These are phyloP conservation scores for Phthorimaea operculella DNA, from an alignment of 1,140 invertebrate genomes.

Conservation along the genomic window DNA sequence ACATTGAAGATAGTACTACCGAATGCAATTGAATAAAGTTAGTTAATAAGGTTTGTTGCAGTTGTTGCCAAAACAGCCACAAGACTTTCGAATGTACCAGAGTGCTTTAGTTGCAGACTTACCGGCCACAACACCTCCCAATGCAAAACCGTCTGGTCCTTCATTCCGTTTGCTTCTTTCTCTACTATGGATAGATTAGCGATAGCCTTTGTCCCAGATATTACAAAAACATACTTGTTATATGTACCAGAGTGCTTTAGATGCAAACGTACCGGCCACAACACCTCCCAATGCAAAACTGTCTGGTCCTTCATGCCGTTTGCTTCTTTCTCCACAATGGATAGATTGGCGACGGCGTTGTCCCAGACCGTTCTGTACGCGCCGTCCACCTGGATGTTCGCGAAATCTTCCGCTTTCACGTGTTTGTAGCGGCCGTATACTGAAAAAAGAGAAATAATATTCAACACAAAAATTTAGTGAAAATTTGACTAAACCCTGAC, in stretches of 20 bases:
- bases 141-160: conserved; percentile 76
- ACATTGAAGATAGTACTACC: too few species aligned
- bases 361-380: conserved; percentile 85
- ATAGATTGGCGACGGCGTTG: conserved; percentile 76
- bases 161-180: conserved; percentile 61
- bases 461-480: too few species aligned
- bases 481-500: too few species aligned
- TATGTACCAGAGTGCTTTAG: neutral
- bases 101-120: conserved; percentile 34
- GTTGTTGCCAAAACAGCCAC: too few species aligned
- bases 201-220: conserved; percentile 87
- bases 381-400: conserved; percentile 83
- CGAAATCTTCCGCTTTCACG: conserved; percentile 81
- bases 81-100: neutral
- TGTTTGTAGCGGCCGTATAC: conserved; percentile 85
- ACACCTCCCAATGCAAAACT: conserved; percentile 88
- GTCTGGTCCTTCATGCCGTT: conserved; percentile 69
- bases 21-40: too few species aligned
- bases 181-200: conserved; percentile 74
- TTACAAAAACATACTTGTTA: too few species aligned
- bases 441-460: conserved; percentile 39
- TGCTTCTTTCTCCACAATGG: conserved; percentile 67
- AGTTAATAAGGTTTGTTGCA: too few species aligned
- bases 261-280: conserved; percentile 78
- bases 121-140: conserved; percentile 92